A percentile compares a stretch with the other conserved stretches of the same genome.
These are phyloP conservation scores for Corydoras maculifer DNA, from an alignment of 2,113 vertebrate species.

Conservation along the genomic window DNA sequence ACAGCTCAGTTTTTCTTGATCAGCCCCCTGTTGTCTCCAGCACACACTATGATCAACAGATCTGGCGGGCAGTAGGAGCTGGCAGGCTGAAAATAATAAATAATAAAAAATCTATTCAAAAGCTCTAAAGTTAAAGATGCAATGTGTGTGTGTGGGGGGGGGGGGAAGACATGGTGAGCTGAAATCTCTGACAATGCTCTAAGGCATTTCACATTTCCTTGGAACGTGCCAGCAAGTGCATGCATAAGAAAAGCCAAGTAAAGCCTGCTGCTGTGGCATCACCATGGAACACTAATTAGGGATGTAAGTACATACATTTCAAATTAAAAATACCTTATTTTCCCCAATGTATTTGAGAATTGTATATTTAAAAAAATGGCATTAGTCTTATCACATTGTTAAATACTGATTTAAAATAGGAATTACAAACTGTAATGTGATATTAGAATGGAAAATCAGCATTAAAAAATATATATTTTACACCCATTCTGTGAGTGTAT, in stretches of 20 bases:
- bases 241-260: conserved; percentile 1
- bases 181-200: conserved; percentile 7
- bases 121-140: conserved; percentile 25
- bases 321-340: too few relatives aligned
- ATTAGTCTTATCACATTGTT: too few relatives aligned
- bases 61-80: conserved; percentile 21
- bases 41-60: conserved; percentile 6
- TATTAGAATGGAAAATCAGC: too few relatives aligned
- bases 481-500: too few relatives aligned
- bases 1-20: conserved; percentile 7
- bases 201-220: background rate
- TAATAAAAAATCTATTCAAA: conserved; percentile 27
- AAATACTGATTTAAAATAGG: too few relatives aligned
- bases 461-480: too few relatives aligned
- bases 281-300: background rate
- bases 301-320: conserved; percentile 1
- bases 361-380: too few relatives aligned
- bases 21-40: background rate
- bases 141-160: conserved; percentile 22
- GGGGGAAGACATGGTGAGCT: conserved; percentile 12
- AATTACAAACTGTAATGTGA: too few relatives aligned
- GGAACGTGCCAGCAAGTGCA: conserved; percentile 1
- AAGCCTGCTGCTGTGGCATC: background rate
- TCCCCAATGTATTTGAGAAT: too few relatives aligned
- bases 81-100: conserved; percentile 31